phyloP scores from a whole-genome alignment of 2,888 invertebrate genomes.

The Drosophila melanocephala region DNA sequence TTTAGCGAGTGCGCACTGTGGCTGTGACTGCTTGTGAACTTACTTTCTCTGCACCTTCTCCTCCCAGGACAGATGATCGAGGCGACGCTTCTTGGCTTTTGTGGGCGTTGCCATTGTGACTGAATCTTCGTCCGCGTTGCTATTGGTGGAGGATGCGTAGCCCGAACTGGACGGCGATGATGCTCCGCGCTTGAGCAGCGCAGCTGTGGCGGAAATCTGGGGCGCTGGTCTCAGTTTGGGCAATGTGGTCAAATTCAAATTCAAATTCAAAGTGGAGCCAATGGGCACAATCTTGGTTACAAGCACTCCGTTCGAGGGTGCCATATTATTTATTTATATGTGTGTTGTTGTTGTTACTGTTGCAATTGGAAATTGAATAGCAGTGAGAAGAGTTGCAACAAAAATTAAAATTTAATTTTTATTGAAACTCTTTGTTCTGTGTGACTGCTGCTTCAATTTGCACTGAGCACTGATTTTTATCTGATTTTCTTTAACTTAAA shows the following conservation, averaged over 20 bases:
- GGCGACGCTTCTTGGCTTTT: conserved; percentile 89
- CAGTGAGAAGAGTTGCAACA: conserved; percentile 3
- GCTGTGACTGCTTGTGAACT: conserved; percentile 86
- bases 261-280: conserved; percentile 68
- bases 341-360: conserved; percentile 9
- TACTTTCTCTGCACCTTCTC: conserved; percentile 95
- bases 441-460: conserved; percentile 14
- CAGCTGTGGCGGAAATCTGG: conserved; percentile 34
- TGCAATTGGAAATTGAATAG: conserved; percentile 18
- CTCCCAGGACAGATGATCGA: conserved; percentile 94
- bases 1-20: neutral
- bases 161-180: conserved; percentile 60
- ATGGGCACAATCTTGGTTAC: conserved; percentile 83
- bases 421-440: conserved; percentile 7
- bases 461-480: conserved; percentile 55
- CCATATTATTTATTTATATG: conserved; percentile 51
- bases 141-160: conserved; percentile 65
- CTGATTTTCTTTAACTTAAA: conserved; percentile 60
- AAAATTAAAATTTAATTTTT: conserved; percentile 56
- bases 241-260: conserved; percentile 76
- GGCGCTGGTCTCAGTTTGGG: conserved; percentile 72
- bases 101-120: conserved; percentile 38
- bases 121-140: conserved; percentile 60
- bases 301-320: conserved; percentile 77
- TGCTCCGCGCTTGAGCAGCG: conserved; percentile 52